A percentile compares a stretch with the other conserved stretches of the same genome.
phyloP scores from a whole-genome alignment of 2,888 invertebrate genomes.

The Microctonus brassicae region DNA sequence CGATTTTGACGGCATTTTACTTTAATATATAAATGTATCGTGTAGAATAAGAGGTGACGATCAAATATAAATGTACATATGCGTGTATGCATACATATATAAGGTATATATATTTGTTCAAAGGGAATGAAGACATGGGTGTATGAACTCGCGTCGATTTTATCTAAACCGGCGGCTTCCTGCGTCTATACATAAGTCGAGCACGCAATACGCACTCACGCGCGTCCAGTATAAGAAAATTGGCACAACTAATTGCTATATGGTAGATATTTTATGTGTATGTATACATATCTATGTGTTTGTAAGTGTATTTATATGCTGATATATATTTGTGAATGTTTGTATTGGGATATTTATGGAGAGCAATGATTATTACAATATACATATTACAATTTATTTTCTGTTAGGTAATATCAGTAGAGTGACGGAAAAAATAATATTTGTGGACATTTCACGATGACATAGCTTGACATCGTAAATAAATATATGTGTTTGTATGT shows the following conservation, averaged over 20 bases:
- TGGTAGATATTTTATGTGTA: neutral
- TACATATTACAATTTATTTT: neutral
- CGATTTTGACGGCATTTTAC: too few species aligned
- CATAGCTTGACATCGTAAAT: conserved; percentile 4
- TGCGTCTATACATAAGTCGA: conserved; percentile 48
- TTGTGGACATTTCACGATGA: neutral
- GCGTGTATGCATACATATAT: neutral
- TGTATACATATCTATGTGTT: neutral
- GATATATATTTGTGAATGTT: too few species aligned
- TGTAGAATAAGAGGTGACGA: conserved; percentile 25
- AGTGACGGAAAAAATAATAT: neutral
- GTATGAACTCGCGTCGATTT: conserved; percentile 55
- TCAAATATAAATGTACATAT: conserved; percentile 2
- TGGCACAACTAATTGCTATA: neutral
- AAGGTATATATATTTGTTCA: conserved; percentile 3
- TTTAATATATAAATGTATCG: conserved; percentile 9
- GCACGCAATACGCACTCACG: conserved; percentile 32
- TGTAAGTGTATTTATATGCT: neutral
- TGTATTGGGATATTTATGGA: too few species aligned
- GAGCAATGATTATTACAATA: too few species aligned
- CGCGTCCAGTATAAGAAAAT: neutral
- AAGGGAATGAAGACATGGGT: conserved; percentile 53
- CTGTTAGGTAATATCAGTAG: neutral
- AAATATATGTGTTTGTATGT: neutral
- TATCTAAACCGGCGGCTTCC: conserved; percentile 68